phyloP scores from a whole-genome alignment of 2,113 vertebrate genomes.

The Istiophorus platypterus region DNA sequence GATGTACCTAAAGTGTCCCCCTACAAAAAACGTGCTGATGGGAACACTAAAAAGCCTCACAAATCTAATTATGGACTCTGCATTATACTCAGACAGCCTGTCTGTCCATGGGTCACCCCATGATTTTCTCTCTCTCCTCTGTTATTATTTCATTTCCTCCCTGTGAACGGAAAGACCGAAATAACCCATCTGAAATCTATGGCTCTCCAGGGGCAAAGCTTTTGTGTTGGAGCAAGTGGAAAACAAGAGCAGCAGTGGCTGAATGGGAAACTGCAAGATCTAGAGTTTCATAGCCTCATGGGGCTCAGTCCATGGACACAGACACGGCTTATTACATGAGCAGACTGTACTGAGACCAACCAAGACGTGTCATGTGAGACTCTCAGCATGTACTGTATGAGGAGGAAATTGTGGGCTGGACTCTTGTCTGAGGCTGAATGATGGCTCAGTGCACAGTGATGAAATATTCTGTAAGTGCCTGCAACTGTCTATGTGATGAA shows the following conservation, averaged over 20 bases:
- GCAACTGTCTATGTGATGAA: slow-evolving; percentile 23
- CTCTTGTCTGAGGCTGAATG: slow-evolving; percentile 47
- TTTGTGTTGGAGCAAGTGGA: slow-evolving; percentile 81
- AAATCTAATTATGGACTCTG: slow-evolving; percentile 41
- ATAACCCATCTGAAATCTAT: slow-evolving; percentile 81
- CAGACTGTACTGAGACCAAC: slow-evolving; percentile 39
- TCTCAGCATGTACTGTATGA: slow-evolving; percentile 40
- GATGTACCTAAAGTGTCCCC: not conserved
- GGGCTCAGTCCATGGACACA: slow-evolving; percentile 55
- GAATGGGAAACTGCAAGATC: slow-evolving; percentile 60
- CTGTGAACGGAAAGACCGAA: slow-evolving; percentile 80
- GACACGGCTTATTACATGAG: slow-evolving; percentile 65
- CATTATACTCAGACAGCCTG: slow-evolving; percentile 28
- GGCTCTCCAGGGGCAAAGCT: slow-evolving; percentile 77
- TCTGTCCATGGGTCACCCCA: slow-evolving; percentile 56
- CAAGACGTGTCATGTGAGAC: slow-evolving; percentile 38
- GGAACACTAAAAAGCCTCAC: slow-evolving; percentile 39
- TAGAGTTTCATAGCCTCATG: slow-evolving; percentile 67
- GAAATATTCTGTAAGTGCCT: slow-evolving; percentile 45
- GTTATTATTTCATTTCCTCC: slow-evolving; percentile 85
- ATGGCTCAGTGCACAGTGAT: slow-evolving; percentile 43
- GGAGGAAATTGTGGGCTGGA: slow-evolving; percentile 25
- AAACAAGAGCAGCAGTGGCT: slow-evolving; percentile 69
- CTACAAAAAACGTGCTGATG: slow-evolving; percentile 15
- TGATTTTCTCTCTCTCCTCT: slow-evolving; percentile 67